A percentile compares a stretch with the other conserved stretches of the same genome.
These are phyloP conservation scores for Stichodactyla mertensii DNA, from an alignment of 64 coral and sea anemone species.

Conservation along the genomic window DNA sequence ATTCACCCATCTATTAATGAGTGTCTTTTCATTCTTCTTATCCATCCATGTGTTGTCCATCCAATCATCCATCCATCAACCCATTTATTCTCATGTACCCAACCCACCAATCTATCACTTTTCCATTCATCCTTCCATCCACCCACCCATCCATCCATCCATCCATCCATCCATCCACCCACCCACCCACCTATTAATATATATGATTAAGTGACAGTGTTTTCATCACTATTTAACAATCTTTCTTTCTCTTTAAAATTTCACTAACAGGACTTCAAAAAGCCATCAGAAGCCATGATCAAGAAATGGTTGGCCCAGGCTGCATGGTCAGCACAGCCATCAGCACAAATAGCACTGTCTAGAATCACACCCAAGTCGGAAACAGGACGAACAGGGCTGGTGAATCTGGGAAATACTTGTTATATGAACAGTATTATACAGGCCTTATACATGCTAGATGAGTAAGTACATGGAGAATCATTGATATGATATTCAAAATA, in stretches of 20 bases:
- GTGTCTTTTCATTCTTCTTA: no score
- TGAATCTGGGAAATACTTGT: slow-evolving; percentile 93
- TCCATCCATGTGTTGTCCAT: no score
- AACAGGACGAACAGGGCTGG: slow-evolving; percentile 85
- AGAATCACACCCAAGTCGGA: slow-evolving; percentile 56
- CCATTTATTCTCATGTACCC: no score
- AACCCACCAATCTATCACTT: no score
- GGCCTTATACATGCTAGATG: slow-evolving; percentile 88
- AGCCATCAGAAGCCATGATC: slow-evolving; percentile 87
- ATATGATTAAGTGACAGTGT: no score
- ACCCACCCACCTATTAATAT: no score
- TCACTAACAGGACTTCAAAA: slow-evolving; percentile 57
- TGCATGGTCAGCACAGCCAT: slow-evolving; percentile 56
- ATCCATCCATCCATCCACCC: no score
- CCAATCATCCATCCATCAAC: no score
- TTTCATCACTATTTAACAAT: neutral
- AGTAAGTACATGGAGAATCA: slow-evolving; percentile 48
- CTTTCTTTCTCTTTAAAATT: neutral
- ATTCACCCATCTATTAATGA: no score
- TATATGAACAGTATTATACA: slow-evolving; percentile 98
- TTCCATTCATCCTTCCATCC: no score
- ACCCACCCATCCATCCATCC: no score
- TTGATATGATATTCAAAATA: no score
- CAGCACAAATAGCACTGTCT: slow-evolving; percentile 17
- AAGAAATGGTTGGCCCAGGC: slow-evolving; percentile 84